These are phyloP conservation scores for Agelaius phoeniceus DNA, from an alignment of 2,113 vertebrate genomes.

Conservation along the genomic window DNA sequence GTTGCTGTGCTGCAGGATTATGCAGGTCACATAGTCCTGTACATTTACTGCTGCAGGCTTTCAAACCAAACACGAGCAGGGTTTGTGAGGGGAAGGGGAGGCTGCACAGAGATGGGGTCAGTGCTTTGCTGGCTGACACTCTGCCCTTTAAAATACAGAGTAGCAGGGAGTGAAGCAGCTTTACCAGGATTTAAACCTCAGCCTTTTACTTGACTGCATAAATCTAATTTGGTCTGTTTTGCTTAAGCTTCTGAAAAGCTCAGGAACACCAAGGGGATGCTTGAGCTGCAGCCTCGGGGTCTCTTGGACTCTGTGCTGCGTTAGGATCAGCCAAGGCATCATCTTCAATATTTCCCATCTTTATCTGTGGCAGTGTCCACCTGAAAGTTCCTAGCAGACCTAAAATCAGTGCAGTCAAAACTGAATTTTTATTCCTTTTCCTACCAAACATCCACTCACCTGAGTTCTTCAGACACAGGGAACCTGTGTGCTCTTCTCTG, in stretches of 20 bases:
- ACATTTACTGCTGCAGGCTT: neutral
- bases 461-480: neutral
- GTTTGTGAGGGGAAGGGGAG: neutral
- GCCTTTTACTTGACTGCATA: neutral
- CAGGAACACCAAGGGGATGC: neutral
- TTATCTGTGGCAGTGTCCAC: neutral
- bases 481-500: neutral
- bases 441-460: neutral
- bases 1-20: neutral
- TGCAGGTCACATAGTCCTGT: neutral
- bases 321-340: neutral
- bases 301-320: neutral
- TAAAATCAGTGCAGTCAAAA: neutral
- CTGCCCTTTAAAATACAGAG: neutral
- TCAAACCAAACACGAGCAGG: neutral
- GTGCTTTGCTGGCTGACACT: neutral
- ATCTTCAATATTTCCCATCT: neutral
- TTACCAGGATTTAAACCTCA: neutral
- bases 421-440: neutral
- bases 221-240: neutral
- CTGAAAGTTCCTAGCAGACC: neutral
- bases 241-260: neutral
- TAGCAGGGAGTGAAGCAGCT: neutral
- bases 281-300: neutral
- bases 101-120: neutral